These are phyloP conservation scores for Megamerina dolium DNA, from an alignment of 2,888 invertebrate genomes.

Conservation along the genomic window DNA sequence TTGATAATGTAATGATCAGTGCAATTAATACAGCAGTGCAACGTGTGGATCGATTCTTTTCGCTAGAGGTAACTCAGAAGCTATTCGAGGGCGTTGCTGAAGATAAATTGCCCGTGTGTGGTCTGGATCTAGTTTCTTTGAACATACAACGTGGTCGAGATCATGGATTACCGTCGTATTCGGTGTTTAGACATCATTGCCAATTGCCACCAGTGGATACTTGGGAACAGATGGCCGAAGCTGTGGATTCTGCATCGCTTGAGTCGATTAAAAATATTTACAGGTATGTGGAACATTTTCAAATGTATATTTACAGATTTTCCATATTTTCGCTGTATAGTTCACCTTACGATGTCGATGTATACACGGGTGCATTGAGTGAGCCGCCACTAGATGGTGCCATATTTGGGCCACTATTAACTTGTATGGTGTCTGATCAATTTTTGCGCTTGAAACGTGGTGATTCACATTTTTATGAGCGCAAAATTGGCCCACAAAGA, in stretches of 20 bases:
- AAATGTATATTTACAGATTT: not conserved
- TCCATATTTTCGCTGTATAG: too few species aligned
- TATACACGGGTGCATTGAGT: constrained; percentile 82
- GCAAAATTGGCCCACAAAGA: constrained; percentile 56
- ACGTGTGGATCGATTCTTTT: constrained; percentile 47
- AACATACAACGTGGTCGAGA: constrained; percentile 87
- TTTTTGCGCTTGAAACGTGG: constrained; percentile 73
- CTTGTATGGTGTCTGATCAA: constrained; percentile 79
- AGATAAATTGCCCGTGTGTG: constrained; percentile 53
- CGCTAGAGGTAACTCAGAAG: constrained; percentile 45
- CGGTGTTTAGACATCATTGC: constrained; percentile 70
- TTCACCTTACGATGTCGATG: constrained; percentile 75
- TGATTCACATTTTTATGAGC: constrained; percentile 88
- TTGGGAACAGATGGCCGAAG: constrained; percentile 60
- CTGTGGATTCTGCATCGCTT: constrained; percentile 62
- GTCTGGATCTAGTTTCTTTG: constrained; percentile 77
- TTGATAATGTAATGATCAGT: constrained; percentile 60
- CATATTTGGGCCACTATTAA: constrained; percentile 77
- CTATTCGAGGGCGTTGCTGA: constrained; percentile 38
- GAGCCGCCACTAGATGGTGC: constrained; percentile 67
- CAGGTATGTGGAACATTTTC: constrained; percentile 47
- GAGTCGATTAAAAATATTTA: constrained; percentile 61
- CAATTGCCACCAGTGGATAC: constrained; percentile 57
- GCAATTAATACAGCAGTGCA: constrained; percentile 62
- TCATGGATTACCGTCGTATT: constrained; percentile 78